Conservation (phyloP, 2,113 vertebrate genomes). For the Hippocampus zosterae region DNA sequence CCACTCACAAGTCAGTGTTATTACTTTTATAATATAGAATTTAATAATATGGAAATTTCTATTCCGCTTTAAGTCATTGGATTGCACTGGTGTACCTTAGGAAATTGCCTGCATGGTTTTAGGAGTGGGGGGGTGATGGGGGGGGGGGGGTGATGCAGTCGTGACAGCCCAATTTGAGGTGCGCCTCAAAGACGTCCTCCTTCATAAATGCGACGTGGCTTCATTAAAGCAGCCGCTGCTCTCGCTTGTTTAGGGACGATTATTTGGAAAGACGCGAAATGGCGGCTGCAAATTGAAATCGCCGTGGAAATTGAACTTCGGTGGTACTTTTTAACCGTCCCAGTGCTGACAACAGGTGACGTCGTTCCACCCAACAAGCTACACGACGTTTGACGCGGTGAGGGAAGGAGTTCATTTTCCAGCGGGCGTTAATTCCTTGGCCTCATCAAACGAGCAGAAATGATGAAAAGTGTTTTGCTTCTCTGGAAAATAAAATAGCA, state of each 20-base stretch:
- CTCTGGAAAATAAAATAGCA: conserved; percentile 5
- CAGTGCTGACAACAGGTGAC: conserved; percentile 52
- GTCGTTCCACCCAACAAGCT: background rate
- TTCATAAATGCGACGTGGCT: conserved; percentile 24
- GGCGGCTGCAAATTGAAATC: conserved; percentile 56
- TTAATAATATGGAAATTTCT: too few species aligned
- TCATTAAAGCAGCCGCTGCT: background rate
- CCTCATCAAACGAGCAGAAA: conserved; percentile 34
- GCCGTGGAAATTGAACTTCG: conserved; percentile 55
- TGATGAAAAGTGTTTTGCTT: conserved; percentile 23
- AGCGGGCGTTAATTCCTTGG: background rate
- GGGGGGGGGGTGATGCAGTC: background rate
- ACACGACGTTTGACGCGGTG: background rate
- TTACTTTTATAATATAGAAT: too few species aligned
- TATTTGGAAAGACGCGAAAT: conserved; percentile 58
- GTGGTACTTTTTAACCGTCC: conserved; percentile 49
- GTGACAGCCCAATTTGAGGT: conserved; percentile 14
- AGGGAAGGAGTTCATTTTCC: conserved; percentile 23
- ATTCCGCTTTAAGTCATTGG: too few species aligned
- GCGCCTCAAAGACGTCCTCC: conserved; percentile 30
- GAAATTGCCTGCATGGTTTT: too few species aligned
- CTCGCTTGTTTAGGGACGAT: conserved; percentile 8
- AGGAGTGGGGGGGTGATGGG: background rate
- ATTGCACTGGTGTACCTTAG: too few species aligned
- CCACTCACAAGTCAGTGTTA: background rate